Base-by-base conservation (phyloP, 1,140 invertebrate species). In the Ceratina australensis region DNA sequence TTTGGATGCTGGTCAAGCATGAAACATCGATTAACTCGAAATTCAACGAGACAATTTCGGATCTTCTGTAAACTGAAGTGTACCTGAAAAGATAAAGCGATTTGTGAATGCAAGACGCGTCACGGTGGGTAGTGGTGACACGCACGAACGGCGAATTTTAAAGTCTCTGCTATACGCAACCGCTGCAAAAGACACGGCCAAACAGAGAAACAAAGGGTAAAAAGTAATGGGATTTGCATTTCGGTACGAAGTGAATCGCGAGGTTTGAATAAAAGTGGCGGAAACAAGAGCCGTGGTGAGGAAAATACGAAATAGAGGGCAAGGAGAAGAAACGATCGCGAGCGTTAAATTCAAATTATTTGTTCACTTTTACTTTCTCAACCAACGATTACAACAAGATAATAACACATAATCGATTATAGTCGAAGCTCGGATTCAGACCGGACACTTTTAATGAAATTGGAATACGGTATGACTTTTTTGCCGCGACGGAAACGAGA, bases 81-180 rank as follows among this genome's bases (percentile, higher is more conserved):
- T 73, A 49, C 24, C 56, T 60, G 24, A 79, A 75, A 79, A 74
- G 47, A 10, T 42, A 10, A 61, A 26, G 60, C n/a, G 12, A 52
- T 7, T 82, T 72, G 67, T 54, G 54, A 71, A 83, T 86, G 75
- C 81, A 49, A 33, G 47, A 75, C 85, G 78, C 78, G 81, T 79
- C 60, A 24, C 67, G 67, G 15, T 26, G 73, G 57, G 50, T 28
- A 52, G 71, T n/a, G n/a, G n/a, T 67, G 80, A 84, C 81, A 74
- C 77, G 75, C 66, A 75, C 63, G 73, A 57, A 72, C 66, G 65
- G 75, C 64, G 79, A 86, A 86, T 86, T 86, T 85, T 72, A 79
- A 86, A 78, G 72, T 67, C 82, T 49, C 42, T 71, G 8, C 57
- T 22, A n/a, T 1, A 57, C 54, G 47, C 13, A 28, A 52, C 56